Evolutionary conservation across 2,797 vertebrate species (phyloP).

Genomic region (Poeciliopsis presidionis): DNA sequence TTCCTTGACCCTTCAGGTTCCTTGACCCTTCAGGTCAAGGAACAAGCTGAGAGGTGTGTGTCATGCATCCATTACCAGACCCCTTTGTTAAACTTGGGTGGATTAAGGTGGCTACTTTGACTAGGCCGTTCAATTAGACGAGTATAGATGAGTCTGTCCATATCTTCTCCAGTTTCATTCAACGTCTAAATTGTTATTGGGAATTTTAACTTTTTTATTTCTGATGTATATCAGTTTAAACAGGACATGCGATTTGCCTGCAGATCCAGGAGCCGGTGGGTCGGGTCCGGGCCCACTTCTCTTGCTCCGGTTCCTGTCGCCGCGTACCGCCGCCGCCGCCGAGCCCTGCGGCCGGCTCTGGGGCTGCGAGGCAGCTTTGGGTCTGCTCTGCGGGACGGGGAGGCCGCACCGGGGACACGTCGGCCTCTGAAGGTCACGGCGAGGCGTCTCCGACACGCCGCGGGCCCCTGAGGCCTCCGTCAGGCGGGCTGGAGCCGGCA

Average conservation of each 20-base stretch:
- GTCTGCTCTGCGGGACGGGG: constrained; percentile 11
- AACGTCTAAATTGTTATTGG: background rate
- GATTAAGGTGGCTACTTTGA: background rate
- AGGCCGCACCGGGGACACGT: constrained; percentile 51
- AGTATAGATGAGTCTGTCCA: background rate
- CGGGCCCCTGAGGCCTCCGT: constrained; percentile 12
- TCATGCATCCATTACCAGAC: too few relatives aligned
- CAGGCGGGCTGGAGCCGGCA: constrained; percentile 19
- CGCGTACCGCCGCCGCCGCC: constrained; percentile 7
- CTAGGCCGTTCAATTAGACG: background rate
- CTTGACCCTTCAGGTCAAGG: too few relatives aligned
- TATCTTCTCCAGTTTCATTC: background rate
- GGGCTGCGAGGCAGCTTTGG: background rate
- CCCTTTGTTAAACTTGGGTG: too few relatives aligned
- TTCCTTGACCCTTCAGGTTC: too few relatives aligned
- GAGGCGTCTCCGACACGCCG: background rate
- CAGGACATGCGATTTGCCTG: constrained; percentile 37
- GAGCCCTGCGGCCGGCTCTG: constrained; percentile 26
- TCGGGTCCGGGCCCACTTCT: constrained; percentile 10
- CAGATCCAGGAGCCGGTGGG: constrained; percentile 23
- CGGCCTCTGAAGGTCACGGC: constrained; percentile 20
- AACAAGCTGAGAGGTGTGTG: too few relatives aligned
- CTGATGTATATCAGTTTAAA: too few relatives aligned
- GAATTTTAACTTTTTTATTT: background rate
- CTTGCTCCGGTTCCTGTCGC: constrained; percentile 25